Conservation (phyloP, 2,888 invertebrate species). For the Rhyacophila evoluta region DNA sequence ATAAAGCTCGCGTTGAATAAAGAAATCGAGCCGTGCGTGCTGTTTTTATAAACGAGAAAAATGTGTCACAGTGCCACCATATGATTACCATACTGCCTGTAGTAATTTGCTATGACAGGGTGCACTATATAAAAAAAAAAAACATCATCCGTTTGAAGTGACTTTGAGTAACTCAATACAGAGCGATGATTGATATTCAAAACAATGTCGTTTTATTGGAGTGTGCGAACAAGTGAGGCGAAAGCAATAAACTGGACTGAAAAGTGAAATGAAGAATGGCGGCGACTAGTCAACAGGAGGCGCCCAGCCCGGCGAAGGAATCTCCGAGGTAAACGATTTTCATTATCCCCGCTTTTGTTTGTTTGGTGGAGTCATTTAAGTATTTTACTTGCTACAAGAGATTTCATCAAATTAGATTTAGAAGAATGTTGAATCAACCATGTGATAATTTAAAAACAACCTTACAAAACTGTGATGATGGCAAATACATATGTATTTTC, state of each 20-base stretch:
- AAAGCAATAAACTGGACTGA: conserved; percentile 39
- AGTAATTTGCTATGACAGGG: conserved; percentile 8
- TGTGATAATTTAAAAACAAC: too few species aligned
- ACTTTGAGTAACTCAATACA: conserved; percentile 53
- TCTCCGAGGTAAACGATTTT: conserved; percentile 48
- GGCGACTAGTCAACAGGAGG: conserved; percentile 44
- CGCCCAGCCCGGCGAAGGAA: conserved; percentile 48
- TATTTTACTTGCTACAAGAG: background rate
- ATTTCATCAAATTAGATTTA: too few species aligned
- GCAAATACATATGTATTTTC: too few species aligned
- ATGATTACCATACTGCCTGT: background rate
- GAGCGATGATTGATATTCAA: conserved; percentile 45
- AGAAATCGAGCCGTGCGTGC: too few species aligned
- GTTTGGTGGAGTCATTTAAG: too few species aligned
- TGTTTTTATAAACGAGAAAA: too few species aligned
- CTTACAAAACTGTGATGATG: too few species aligned
- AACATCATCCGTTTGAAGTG: conserved; percentile 42
- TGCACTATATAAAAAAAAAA: background rate
- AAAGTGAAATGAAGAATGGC: conserved; percentile 52
- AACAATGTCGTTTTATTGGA: conserved; percentile 40
- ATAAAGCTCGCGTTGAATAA: too few species aligned
- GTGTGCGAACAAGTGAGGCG: conserved; percentile 41
- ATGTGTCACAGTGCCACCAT: background rate
- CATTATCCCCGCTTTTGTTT: background rate
- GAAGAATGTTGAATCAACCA: too few species aligned